Conservation (phyloP, 1,140 invertebrate genomes). For the Apis cerana region DNA sequence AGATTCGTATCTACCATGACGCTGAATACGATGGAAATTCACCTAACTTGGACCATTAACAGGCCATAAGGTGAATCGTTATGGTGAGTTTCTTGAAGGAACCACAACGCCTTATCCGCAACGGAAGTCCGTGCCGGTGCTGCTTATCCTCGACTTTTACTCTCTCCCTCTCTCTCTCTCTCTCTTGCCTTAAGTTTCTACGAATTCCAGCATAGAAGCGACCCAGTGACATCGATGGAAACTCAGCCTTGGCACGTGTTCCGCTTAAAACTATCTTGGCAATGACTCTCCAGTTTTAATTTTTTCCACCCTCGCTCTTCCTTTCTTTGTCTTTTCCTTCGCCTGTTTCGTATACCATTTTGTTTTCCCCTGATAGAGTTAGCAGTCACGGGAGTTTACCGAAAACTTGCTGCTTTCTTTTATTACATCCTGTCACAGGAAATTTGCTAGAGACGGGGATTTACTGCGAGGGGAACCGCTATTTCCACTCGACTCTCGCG, state of each 20-base stretch:
- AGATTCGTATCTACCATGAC: slow-evolving; percentile 60
- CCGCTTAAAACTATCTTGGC: slow-evolving; percentile 21
- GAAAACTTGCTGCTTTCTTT: slow-evolving; percentile 22
- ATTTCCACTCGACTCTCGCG: not conserved
- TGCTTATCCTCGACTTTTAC: not conserved
- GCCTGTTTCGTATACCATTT: not conserved
- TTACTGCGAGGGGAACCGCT: not conserved
- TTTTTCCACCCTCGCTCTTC: not conserved
- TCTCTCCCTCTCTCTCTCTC: not conserved
- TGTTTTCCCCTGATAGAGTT: not conserved
- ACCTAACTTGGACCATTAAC: slow-evolving; percentile 63
- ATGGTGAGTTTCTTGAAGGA: slow-evolving; percentile 44
- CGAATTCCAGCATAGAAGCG: slow-evolving; percentile 34
- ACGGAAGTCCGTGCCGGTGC: slow-evolving; percentile 47
- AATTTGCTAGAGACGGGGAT: not conserved
- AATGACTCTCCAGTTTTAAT: not conserved
- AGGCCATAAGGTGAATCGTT: slow-evolving; percentile 56
- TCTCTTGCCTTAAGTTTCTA: slow-evolving; percentile 29
- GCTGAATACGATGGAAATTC: slow-evolving; percentile 50
- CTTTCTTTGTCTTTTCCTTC: not conserved
- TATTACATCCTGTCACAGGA: slow-evolving; percentile 12
- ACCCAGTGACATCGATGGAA: slow-evolving; percentile 58
- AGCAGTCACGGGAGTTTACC: not conserved
- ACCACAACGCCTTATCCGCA: slow-evolving; percentile 50
- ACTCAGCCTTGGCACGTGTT: slow-evolving; percentile 37